These are phyloP conservation scores for Sylvia borin DNA, from an alignment of 2,797 vertebrate species.

Conservation along the genomic window DNA sequence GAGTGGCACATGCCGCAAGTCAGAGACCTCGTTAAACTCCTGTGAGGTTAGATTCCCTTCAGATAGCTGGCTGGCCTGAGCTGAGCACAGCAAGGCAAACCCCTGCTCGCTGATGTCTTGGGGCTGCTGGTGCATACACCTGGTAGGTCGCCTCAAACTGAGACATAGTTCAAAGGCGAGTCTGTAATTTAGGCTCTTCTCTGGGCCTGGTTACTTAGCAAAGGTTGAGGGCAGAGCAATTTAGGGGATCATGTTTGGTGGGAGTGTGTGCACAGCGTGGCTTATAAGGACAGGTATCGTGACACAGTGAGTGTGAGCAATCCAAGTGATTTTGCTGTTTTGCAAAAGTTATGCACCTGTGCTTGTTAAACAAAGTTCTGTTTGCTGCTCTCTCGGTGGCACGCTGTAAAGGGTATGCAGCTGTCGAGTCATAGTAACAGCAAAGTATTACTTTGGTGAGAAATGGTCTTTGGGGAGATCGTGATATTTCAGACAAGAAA, in stretches of 20 bases:
- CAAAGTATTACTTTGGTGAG: background rate
- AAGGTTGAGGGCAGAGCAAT: conserved; percentile 19
- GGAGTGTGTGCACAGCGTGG: accelerated
- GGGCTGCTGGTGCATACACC: background rate
- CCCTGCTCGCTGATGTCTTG: background rate
- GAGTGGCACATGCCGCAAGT: background rate
- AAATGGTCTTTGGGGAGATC: background rate
- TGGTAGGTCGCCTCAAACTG: background rate
- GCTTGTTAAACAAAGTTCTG: background rate
- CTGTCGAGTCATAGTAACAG: background rate
- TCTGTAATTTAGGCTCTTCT: background rate
- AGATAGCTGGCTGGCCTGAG: background rate
- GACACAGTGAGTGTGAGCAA: background rate
- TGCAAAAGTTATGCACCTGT: background rate
- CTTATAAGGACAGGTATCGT: background rate
- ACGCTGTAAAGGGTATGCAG: background rate
- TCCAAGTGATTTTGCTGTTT: background rate
- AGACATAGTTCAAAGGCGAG: background rate
- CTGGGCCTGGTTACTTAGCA: background rate
- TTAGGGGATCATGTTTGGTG: background rate
- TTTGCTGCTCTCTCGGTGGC: background rate
- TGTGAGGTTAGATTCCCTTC: background rate
- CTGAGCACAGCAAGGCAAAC: background rate
- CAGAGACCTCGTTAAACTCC: conserved; percentile 27
- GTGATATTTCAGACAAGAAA: background rate